Percentiles rank a stretch among this genome's conserved stretches.
These are phyloP conservation scores for Calliphora vomitoria DNA, from an alignment of 2,888 invertebrate genomes.

Conservation along the genomic window DNA sequence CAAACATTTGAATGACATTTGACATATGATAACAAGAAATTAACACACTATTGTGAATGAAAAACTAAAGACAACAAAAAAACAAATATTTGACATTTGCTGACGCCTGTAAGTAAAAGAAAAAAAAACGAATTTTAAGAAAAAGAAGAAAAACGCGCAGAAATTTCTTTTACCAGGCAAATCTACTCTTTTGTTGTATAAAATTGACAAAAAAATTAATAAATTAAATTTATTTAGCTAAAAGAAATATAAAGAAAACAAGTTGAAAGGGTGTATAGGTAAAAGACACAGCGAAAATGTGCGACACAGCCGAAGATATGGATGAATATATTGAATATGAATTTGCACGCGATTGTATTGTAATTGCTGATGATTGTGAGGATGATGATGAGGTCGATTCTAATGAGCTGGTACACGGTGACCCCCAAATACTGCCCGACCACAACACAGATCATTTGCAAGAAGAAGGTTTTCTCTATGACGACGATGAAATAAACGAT, in stretches of 20 bases:
- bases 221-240: too few species aligned
- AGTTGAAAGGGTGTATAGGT: too few species aligned
- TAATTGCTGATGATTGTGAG: constrained; percentile 64
- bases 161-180: constrained; percentile 24
- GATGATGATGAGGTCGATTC: constrained; percentile 54
- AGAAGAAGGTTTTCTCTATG: constrained; percentile 64
- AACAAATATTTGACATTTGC: constrained; percentile 53
- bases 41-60: constrained; percentile 39
- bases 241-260: too few species aligned
- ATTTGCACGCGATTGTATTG: constrained; percentile 73
- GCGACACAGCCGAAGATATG: constrained; percentile 76
- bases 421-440: constrained; percentile 6
- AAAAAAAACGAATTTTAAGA: constrained; percentile 34
- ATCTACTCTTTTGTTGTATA: too few species aligned
- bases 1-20: constrained; percentile 2
- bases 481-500: constrained; percentile 58
- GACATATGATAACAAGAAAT: background rate
- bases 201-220: too few species aligned
- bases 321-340: constrained; percentile 81
- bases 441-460: constrained; percentile 29
- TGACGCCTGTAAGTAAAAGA: constrained; percentile 59
- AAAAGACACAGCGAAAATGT: constrained; percentile 61
- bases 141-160: constrained; percentile 53
- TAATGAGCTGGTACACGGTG: background rate
- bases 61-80: constrained; percentile 17